These are phyloP conservation scores for Hystrix brachyura DNA, from an alignment of 2,113 vertebrate species.

Conservation along the genomic window DNA sequence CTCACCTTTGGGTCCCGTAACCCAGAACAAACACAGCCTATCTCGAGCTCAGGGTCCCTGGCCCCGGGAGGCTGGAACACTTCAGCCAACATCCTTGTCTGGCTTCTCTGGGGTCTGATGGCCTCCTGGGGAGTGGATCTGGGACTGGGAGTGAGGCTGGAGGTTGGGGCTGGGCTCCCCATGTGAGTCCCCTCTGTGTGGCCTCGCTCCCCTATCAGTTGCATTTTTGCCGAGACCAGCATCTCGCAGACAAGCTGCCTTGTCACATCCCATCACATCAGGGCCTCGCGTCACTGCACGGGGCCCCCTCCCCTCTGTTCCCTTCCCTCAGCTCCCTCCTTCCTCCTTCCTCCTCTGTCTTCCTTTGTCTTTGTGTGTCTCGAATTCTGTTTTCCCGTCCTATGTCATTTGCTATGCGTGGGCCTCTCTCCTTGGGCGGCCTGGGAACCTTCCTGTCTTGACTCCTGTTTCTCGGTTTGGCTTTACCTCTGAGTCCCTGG, in stretches of 20 bases:
- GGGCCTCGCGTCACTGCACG: not conserved
- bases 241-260: conserved; percentile 78
- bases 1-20: not conserved
- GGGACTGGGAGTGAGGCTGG: not conserved
- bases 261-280: conserved; percentile 75
- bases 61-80: not conserved
- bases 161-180: conserved; percentile 51
- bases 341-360: not conserved
- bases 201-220: conserved; percentile 74
- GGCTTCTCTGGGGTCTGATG: no score
- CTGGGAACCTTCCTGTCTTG: not conserved
- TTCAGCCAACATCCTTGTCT: not conserved
- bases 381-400: not conserved
- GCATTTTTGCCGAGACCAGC: conserved; percentile 82
- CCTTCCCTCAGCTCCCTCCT: not conserved
- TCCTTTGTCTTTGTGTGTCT: conserved; percentile 9
- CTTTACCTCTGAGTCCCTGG: not conserved
- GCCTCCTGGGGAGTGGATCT: not conserved
- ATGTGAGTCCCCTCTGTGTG: not conserved
- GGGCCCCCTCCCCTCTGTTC: not conserved
- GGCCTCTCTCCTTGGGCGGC: not conserved
- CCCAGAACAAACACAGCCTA: not conserved
- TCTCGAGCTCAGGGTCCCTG: not conserved
- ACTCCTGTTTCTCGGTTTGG: not conserved
- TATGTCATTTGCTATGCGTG: not conserved